Evolutionary conservation across 2,888 invertebrate species (phyloP), one percentile per base, ranked within the genome.

Genomic region (Halictus quadricinctus): DNA sequence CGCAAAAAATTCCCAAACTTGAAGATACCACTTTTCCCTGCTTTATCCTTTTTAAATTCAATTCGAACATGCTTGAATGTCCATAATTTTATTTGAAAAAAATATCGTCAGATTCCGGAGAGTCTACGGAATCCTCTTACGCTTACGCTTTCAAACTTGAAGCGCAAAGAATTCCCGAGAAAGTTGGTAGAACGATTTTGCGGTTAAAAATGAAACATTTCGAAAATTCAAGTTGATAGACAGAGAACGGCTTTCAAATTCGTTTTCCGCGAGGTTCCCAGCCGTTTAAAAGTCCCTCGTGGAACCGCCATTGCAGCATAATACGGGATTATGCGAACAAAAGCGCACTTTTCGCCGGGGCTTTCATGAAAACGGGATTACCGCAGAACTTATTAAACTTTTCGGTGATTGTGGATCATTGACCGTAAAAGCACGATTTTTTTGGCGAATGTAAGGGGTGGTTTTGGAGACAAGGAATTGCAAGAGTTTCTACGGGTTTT

Each of bases 281-380:
- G 15, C 15, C 15, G 64, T 29, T 64, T 64, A 29, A 15, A 15
- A 64, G 15, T 64, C 29, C 7, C 15, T 8, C 8, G 2, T 2
- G 64, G 15, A 64, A 15, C 64, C 64, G 64, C 29, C 64, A 15
- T 64, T 29, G 29, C 64, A 15, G 15, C 29, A 29, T 29, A 29
- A 64, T 29, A 15, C 64, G 29, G 64, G 64, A 41, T 69, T 69
- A 69, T 41, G 29, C 41, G 41, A 69, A 36, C 41, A 36, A 69
- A 69, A 21, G 36, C 69, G 41, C 69, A 18, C 69, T 29, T 69
- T 69, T 41, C 69, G 64, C 64, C 15, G 64, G 15, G n/a, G 64
- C 15, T 64, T 64, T 29, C 64, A 64, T 64, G 64, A 29, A 64
- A 64, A 64, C 64, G 64, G 64, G 64, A 64, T 64, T 64, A 64